A percentile compares a stretch with the other conserved stretches of the same genome.
Evolutionary conservation across 1,140 invertebrate species (phyloP).

Genomic region (Platorchestia sp.): DNA sequence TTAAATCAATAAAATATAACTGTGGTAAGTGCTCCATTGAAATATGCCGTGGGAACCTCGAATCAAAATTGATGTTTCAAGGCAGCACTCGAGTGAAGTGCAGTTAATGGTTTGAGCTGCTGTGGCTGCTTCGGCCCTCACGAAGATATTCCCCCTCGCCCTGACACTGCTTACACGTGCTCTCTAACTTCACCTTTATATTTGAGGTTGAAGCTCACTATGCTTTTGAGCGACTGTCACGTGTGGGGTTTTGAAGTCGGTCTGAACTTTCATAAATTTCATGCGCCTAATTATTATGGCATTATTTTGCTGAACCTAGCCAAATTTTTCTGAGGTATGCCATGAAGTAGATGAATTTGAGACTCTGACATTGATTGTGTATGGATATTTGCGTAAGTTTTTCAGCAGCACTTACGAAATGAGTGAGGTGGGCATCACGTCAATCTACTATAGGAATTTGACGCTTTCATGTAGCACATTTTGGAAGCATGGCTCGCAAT

Average conservation of each 20-base stretch:
- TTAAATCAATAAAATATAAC: not conserved
- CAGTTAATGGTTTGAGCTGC: not conserved
- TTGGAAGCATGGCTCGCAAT: no score
- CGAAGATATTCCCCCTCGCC: not conserved
- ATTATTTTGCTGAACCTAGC: not conserved
- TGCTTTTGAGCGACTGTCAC: not conserved
- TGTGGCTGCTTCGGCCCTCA: not conserved
- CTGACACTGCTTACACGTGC: not conserved
- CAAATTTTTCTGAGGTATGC: not conserved
- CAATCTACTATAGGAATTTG: no score
- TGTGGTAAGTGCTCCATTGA: not conserved
- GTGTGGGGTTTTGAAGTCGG: not conserved
- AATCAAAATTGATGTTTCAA: no score
- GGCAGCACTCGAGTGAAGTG: no score
- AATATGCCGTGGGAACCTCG: not conserved
- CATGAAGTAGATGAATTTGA: not conserved
- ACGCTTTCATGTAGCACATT: no score
- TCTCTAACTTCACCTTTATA: not conserved
- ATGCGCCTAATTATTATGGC: not conserved
- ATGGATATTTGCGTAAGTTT: not conserved
- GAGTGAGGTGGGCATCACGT: no score
- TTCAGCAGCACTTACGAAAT: no score
- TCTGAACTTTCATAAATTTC: not conserved
- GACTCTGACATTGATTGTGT: not conserved
- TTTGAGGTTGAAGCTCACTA: not conserved